A percentile compares a stretch with the other conserved stretches of the same genome.
Conservation (phyloP, 2,797 vertebrate genomes). For the Myotis daubentonii region DNA sequence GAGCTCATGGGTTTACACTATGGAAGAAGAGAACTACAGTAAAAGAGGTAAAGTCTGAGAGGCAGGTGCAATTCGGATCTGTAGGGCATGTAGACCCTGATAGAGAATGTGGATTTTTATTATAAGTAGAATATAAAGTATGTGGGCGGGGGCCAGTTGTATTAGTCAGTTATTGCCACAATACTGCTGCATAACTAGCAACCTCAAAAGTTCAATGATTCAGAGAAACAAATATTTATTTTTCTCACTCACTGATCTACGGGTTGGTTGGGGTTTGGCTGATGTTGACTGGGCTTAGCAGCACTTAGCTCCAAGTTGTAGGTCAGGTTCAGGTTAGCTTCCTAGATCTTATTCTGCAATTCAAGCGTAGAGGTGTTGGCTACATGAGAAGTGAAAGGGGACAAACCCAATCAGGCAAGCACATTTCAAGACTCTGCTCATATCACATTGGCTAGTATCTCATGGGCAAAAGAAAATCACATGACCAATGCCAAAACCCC, state of each 20-base stretch:
- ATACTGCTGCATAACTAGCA: neutral
- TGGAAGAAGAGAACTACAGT: neutral
- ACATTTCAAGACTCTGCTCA: neutral
- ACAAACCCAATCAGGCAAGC: fast-evolving
- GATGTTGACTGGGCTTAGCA: neutral
- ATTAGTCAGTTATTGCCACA: neutral
- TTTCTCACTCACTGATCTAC: neutral
- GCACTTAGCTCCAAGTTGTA: neutral
- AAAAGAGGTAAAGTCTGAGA: neutral
- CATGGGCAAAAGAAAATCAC: neutral
- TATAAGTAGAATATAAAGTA: neutral
- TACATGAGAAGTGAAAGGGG: neutral
- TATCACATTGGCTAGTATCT: too few species aligned
- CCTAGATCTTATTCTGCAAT: neutral
- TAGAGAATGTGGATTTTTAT: neutral
- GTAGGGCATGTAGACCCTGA: neutral
- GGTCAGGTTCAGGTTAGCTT: neutral
- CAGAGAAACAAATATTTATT: neutral
- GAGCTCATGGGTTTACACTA: neutral
- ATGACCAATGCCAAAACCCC: neutral
- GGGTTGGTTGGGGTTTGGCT: neutral
- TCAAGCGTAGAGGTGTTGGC: neutral
- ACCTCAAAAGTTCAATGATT: neutral
- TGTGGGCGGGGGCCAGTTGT: too few species aligned
- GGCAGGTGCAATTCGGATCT: neutral